Evolutionary conservation across 2,888 invertebrate genomes (phyloP), one percentile per base, ranked within the genome.

Genomic region (Andrena haemorrhoa): DNA sequence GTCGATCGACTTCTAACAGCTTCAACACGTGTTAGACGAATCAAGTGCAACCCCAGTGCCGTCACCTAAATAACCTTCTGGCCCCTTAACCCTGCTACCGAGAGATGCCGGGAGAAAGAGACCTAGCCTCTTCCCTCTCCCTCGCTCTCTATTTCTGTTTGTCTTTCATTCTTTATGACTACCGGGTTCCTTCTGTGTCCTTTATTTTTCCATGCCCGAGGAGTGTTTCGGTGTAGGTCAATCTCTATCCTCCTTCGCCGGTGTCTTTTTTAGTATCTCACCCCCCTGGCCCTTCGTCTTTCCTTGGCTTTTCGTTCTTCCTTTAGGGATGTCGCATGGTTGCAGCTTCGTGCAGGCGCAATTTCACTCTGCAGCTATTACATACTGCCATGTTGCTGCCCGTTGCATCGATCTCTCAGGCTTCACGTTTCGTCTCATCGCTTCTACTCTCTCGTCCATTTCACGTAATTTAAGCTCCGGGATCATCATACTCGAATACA

Each of bases 41-140:
- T 78, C 78, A 72, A 84, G 82, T 81, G 83, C 75, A 78, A 65
- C 79, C 84, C 70, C 63, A 72, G 63, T 77, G 77, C 76, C 82
- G 69, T 79, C 79, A 61, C 61, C 66, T 75, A 74, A 80, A 83
- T 47, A 66, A 53, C 53, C 60, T 35, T 58, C 49, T 29, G 68
- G 49, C 58, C 69, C 63, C 69, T 72, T 80, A 80, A 76, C 66
- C 63, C 49, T 49, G 47, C 66, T 71, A 66, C 64, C 33, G 68
- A 70, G 56, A 16, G 33, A 41, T 49, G 10, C 33, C 58, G 41
- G 16, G 2, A 63, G 53, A 63, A 63, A 49, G 35, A 69, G 49
- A 61, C 61, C 47, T 47, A 12, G 33, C 29, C 61, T 23, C 16
- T 23, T 64, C 29, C 49, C 2, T 29, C 41, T 31, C 31, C 56